Evolutionary conservation across 2,113 vertebrate genomes (phyloP), one percentile per base, ranked within the genome.

Genomic region (Climacteris rufus): DNA sequence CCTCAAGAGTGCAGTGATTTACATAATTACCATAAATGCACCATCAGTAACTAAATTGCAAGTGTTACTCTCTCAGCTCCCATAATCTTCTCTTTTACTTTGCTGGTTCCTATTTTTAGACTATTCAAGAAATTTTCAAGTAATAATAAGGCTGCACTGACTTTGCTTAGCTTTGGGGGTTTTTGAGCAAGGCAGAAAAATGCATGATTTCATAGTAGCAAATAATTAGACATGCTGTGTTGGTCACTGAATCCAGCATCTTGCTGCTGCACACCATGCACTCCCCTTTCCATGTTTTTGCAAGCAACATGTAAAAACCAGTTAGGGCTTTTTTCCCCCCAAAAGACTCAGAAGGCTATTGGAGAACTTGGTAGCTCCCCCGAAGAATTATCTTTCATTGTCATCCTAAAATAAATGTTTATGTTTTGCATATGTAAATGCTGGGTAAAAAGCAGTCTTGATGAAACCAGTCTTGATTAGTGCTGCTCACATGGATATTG

Each of bases 281-380:
- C 6, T 6, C 10, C 10, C 7, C 13, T 49, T 70, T 30, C 50
- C 24, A 35, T 14, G 10, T 44, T 64, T 90, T 47, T 64, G 16
- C 31, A 90, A 84, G 50, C 22, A 70, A 57, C 1, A 11, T 7
- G 17, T 59, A 22, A 70, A 85, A 90, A 70, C 24, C 3, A 37
- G 15, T 56, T 28, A 17, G 3, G 2, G 1, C 0, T 14, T 69
- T 81, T 57, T 24, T 1, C 3, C 8, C 45, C 12, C 2, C 0
- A 27, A 54, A 42, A 66, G n/a, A 25, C 42, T 83, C 42, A 21
- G 39, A 50, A 68, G 28, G 9, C 30, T 71, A 23, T 54, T 93
- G 0, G 4, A 86, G 80, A 76, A 71, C 39, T 76, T 60, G 15
- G 24, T 21, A 52, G 4, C 12, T 60, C 18, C 54, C 33, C 6